Percentiles rank a stretch among this genome's conserved stretches.
Conservation (phyloP, 2,113 vertebrate species). For the Xenopus laevis region DNA sequence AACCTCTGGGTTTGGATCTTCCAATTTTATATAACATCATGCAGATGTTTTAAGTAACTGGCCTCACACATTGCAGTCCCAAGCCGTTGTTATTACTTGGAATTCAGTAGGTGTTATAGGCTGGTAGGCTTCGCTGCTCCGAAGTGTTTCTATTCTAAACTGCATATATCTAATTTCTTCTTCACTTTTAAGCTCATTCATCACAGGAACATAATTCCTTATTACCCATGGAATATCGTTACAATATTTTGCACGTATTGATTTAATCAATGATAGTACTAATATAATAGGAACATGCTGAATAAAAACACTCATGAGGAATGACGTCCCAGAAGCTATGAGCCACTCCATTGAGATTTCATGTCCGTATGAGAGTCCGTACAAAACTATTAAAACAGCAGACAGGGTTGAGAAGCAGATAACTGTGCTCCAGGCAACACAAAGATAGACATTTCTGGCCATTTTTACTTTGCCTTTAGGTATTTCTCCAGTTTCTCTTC, state of each 20-base stretch:
- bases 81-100: too few species aligned
- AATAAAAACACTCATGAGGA: constrained; percentile 50
- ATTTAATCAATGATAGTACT: constrained; percentile 26
- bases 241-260: constrained; percentile 38
- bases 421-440: constrained; percentile 51
- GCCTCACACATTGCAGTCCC: too few species aligned
- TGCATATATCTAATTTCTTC: too few species aligned
- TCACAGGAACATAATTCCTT: too few species aligned
- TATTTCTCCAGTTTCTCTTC: neutral
- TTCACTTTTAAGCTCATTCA: too few species aligned
- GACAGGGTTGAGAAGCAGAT: constrained; percentile 39
- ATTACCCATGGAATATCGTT: constrained; percentile 53
- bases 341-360: constrained; percentile 62
- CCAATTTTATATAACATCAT: too few species aligned
- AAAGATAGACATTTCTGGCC: neutral
- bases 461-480: constrained; percentile 21
- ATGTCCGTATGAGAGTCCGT: constrained; percentile 61
- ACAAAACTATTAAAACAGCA: constrained; percentile 58
- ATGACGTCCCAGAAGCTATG: constrained; percentile 52
- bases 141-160: too few species aligned
- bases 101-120: too few species aligned
- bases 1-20: too few species aligned
- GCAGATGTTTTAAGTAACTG: too few species aligned
- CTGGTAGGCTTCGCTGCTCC: too few species aligned
- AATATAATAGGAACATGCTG: constrained; percentile 50